A percentile compares a stretch with the other conserved stretches of the same genome.
Evolutionary conservation across 2,113 vertebrate species (phyloP).

Genomic region (Barbus barbus): DNA sequence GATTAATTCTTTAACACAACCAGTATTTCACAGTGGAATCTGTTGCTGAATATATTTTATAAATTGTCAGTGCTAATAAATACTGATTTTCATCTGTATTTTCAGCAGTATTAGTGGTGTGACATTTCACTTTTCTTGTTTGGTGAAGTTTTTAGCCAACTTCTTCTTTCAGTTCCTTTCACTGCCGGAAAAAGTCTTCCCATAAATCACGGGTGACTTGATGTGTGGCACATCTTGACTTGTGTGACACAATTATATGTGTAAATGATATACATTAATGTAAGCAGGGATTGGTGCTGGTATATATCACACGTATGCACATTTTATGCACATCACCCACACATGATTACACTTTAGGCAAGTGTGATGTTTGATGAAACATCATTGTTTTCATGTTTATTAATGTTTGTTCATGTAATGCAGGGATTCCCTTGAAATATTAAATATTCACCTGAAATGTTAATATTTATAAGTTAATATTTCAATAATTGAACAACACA

Average conservation of each 20-base stretch:
- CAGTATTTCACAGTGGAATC: neutral
- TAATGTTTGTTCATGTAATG: too few species aligned
- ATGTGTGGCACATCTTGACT: neutral
- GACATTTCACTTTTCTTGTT: neutral
- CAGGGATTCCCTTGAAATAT: too few species aligned
- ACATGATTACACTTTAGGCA: neutral
- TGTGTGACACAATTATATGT: neutral
- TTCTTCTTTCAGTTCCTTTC: conserved; percentile 43
- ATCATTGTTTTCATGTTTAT: too few species aligned
- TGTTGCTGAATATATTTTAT: neutral
- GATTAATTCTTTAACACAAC: neutral
- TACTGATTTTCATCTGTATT: neutral
- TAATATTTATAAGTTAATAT: too few species aligned
- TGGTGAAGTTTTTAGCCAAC: neutral
- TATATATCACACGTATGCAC: neutral
- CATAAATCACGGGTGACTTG: neutral
- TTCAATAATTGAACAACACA: too few species aligned
- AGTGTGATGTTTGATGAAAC: neutral
- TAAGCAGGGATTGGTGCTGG: neutral
- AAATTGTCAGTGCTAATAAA: neutral
- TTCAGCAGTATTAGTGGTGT: too few species aligned
- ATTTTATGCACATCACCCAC: neutral
- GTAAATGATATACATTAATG: neutral
- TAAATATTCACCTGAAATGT: too few species aligned
- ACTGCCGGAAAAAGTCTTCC: conserved; percentile 1